Conservation (phyloP, 1,140 invertebrate genomes). For the Drusus annulatus region DNA sequence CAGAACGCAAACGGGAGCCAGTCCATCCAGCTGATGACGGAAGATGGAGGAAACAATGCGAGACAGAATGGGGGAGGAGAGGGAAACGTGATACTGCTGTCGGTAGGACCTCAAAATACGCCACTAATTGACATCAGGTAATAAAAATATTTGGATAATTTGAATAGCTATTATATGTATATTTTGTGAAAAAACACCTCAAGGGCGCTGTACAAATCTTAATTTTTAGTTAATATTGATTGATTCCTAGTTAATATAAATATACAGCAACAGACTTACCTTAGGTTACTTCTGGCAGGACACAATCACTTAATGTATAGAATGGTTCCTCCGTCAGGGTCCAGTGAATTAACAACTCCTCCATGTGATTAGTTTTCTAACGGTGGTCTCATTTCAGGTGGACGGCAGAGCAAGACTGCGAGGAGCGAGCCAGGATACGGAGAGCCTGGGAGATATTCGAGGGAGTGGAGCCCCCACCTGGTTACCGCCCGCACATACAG, state of each 20-base stretch:
- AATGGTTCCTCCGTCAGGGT: too few species aligned
- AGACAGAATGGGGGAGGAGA: constrained; percentile 33
- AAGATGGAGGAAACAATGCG: background rate
- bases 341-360: too few species aligned
- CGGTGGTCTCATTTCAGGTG: constrained; percentile 41
- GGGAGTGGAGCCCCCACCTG: constrained; percentile 72
- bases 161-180: too few species aligned
- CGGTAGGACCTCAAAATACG: constrained; percentile 37
- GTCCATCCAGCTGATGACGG: background rate
- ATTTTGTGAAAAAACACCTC: too few species aligned
- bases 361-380: too few species aligned
- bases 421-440: constrained; percentile 72
- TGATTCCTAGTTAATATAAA: too few species aligned
- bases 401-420: constrained; percentile 63
- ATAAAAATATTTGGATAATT: background rate
- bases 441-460: constrained; percentile 75
- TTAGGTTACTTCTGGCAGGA: too few species aligned
- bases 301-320: too few species aligned
- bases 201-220: too few species aligned
- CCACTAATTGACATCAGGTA: constrained; percentile 43
- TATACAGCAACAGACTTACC: too few species aligned
- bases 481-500: constrained; percentile 61
- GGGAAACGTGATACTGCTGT: constrained; percentile 45
- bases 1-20: constrained; percentile 28
- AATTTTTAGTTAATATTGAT: too few species aligned